Evolutionary conservation across 2,888 invertebrate genomes (phyloP).

Genomic region (Eueremaeus valkanovi): DNA sequence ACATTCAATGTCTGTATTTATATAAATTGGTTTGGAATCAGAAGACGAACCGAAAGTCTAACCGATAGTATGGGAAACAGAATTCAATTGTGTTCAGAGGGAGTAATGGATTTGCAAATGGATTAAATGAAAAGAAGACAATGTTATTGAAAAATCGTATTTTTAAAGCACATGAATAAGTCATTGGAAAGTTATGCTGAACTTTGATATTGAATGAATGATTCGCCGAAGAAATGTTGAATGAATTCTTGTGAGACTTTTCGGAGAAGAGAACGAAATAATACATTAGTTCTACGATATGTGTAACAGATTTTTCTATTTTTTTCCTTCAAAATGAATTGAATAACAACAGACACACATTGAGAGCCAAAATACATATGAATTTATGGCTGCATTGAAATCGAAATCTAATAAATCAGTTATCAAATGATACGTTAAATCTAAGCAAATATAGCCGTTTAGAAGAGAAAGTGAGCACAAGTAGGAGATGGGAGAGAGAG

Average conservation of each 20-base stretch:
- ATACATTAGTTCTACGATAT: background rate
- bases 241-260: background rate
- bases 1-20: background rate
- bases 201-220: background rate
- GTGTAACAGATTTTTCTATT: background rate
- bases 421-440: constrained; percentile 10
- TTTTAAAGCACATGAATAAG: background rate
- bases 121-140: background rate
- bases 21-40: background rate
- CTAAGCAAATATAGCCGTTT: background rate
- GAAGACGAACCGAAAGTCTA: background rate
- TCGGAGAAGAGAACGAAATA: background rate
- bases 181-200: background rate
- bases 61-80: background rate
- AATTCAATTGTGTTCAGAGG: background rate
- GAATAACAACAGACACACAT: background rate
- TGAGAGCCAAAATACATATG: background rate
- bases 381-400: background rate
- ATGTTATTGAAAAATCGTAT: background rate
- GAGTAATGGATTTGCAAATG: background rate
- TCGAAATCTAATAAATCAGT: constrained; percentile 5
- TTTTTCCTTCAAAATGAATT: too few species aligned
- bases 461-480: background rate
- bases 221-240: background rate
- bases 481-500: too few species aligned